A percentile compares a stretch with the other conserved stretches of the same genome.
These are phyloP conservation scores for Ylistrum balloti DNA, from an alignment of 1,140 invertebrate genomes.

Conservation along the genomic window DNA sequence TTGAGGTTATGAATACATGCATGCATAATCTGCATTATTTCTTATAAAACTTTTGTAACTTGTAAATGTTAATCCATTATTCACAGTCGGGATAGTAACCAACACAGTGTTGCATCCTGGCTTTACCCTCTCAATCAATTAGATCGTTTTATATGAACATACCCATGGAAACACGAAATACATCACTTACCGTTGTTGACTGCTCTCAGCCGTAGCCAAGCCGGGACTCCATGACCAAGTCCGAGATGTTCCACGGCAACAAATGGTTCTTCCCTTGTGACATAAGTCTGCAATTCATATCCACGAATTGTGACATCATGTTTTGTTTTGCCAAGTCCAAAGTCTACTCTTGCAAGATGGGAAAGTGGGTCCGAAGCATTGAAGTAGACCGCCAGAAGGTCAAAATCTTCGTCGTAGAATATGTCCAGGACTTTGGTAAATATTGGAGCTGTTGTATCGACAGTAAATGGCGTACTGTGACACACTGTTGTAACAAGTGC, in stretches of 20 bases:
- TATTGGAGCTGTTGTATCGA: slow-evolving; percentile 72
- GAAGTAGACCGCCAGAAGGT: slow-evolving; percentile 70
- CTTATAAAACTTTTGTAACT: too few species aligned
- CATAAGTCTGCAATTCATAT: slow-evolving; percentile 65
- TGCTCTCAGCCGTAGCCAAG: slow-evolving; percentile 69
- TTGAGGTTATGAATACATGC: too few species aligned
- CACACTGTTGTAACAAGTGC: slow-evolving; percentile 75
- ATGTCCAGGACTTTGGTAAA: slow-evolving; percentile 67
- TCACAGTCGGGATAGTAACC: too few species aligned
- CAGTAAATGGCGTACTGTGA: slow-evolving; percentile 68
- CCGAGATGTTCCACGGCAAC: slow-evolving; percentile 68
- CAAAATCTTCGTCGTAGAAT: slow-evolving; percentile 75
- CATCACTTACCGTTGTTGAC: slow-evolving; percentile 67
- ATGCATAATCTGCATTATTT: too few species aligned
- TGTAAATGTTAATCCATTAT: too few species aligned
- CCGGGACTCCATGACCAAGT: slow-evolving; percentile 65
- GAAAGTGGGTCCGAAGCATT: slow-evolving; percentile 65
- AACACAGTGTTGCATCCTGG: too few species aligned
- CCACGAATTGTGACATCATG: slow-evolving; percentile 71
- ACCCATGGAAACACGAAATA: too few species aligned
- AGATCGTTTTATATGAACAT: too few species aligned
- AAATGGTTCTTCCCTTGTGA: slow-evolving; percentile 61
- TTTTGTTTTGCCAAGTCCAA: slow-evolving; percentile 72
- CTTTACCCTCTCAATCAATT: too few species aligned
- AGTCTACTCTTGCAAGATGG: slow-evolving; percentile 66